These are phyloP conservation scores for Orchestia grillus DNA, from an alignment of 1,140 invertebrate genomes.

Conservation along the genomic window DNA sequence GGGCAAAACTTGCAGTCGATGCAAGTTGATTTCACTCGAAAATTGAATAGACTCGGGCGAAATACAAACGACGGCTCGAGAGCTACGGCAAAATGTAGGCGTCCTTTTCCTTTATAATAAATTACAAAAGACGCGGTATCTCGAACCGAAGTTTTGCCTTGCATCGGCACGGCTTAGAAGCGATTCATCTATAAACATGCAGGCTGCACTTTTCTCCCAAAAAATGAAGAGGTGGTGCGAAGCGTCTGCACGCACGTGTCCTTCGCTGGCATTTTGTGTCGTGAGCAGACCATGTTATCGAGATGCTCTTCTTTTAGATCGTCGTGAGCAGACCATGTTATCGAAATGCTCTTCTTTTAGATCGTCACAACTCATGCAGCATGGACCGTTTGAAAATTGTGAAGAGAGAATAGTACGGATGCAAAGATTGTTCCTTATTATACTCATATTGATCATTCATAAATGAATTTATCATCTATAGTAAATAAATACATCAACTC, in stretches of 20 bases:
- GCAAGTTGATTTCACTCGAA: background rate
- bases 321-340: too few species aligned
- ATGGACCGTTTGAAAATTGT: too few species aligned
- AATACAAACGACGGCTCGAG: background rate
- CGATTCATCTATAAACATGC: conserved; percentile 16
- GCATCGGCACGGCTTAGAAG: conserved; percentile 21
- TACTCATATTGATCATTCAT: too few species aligned
- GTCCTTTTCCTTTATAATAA: background rate
- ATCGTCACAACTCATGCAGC: too few species aligned
- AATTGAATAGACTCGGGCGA: background rate
- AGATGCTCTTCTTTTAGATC: too few species aligned
- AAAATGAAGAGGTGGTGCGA: background rate
- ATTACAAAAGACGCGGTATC: background rate
- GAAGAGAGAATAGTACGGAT: too few species aligned
- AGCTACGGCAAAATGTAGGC: background rate
- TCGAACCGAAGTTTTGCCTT: background rate
- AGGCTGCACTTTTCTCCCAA: background rate
- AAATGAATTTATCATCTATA: too few species aligned
- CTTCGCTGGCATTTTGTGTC: background rate
- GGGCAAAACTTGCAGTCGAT: background rate
- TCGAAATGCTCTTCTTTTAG: too few species aligned
- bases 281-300: background rate
- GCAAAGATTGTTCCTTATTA: too few species aligned
- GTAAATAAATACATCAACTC: too few species aligned
- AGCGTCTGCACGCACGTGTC: background rate